phyloP scores from a whole-genome alignment of 2,113 vertebrate genomes.

The Lipophrys pholis region DNA sequence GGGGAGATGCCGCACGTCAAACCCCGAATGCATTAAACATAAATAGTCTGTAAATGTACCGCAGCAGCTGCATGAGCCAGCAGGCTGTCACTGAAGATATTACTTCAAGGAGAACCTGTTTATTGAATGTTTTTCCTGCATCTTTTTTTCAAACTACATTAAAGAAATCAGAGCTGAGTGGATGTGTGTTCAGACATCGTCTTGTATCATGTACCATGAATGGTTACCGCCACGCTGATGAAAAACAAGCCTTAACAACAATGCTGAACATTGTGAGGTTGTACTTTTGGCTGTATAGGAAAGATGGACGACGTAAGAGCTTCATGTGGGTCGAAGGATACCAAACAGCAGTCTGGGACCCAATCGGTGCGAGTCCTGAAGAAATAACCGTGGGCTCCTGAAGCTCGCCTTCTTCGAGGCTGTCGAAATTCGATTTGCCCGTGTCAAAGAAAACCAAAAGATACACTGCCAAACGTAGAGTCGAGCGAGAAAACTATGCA shows the following conservation, averaged over 20 bases:
- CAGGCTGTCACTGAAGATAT: background rate
- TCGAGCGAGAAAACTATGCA: too few species aligned
- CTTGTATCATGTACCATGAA: background rate
- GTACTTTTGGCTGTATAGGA: background rate
- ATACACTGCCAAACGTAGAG: too few species aligned
- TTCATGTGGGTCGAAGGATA: too few species aligned
- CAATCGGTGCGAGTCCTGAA: too few species aligned
- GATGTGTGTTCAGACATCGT: constrained; percentile 14
- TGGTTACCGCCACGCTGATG: background rate
- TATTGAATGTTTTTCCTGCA: background rate
- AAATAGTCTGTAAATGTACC: background rate
- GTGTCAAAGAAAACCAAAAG: too few species aligned
- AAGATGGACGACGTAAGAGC: too few species aligned
- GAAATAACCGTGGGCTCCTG: too few species aligned
- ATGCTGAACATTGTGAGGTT: background rate
- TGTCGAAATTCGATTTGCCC: too few species aligned
- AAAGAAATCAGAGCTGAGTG: constrained; percentile 21
- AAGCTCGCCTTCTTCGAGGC: too few species aligned
- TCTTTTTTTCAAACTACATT: background rate
- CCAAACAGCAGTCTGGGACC: too few species aligned
- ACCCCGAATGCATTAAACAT: constrained; percentile 4
- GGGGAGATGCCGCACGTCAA: background rate
- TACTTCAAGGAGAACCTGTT: background rate
- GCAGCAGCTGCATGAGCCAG: background rate
- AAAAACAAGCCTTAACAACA: background rate